Conservation (phyloP, 2,113 vertebrate genomes). For the Oxyura jamaicensis region DNA sequence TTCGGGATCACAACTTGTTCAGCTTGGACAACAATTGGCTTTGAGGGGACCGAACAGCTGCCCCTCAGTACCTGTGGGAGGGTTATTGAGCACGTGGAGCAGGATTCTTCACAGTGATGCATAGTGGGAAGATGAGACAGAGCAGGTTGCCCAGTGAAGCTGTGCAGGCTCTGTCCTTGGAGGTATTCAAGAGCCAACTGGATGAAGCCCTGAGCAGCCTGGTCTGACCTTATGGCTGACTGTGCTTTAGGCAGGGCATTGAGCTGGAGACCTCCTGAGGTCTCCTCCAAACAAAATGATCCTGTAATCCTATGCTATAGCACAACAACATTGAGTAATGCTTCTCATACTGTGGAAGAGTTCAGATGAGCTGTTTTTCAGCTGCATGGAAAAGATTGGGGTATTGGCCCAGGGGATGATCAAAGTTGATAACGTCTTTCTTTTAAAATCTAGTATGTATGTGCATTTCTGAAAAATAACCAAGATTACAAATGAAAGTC, state of each 20-base stretch:
- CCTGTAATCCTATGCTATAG: neutral
- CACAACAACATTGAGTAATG: neutral
- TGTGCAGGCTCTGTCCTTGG: neutral
- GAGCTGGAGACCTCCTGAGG: neutral
- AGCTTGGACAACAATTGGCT: neutral
- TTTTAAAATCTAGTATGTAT: neutral
- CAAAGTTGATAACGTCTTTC: neutral
- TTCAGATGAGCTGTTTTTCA: neutral
- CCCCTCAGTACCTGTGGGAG: neutral
- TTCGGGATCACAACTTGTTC: neutral
- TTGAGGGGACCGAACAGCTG: neutral
- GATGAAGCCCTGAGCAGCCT: neutral
- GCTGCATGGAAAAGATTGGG: neutral
- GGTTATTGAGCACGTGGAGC: neutral
- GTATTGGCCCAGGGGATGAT: neutral
- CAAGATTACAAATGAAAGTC: neutral
- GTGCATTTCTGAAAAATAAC: neutral
- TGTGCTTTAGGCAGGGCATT: neutral
- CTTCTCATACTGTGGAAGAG: neutral
- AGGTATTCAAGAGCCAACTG: neutral
- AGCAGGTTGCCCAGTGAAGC: neutral
- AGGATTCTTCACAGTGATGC: neutral
- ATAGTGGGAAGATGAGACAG: neutral
- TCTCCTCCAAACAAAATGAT: neutral
- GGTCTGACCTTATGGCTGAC: neutral